These are phyloP conservation scores for Thera britannica DNA, from an alignment of 2,888 invertebrate species.

Conservation along the genomic window DNA sequence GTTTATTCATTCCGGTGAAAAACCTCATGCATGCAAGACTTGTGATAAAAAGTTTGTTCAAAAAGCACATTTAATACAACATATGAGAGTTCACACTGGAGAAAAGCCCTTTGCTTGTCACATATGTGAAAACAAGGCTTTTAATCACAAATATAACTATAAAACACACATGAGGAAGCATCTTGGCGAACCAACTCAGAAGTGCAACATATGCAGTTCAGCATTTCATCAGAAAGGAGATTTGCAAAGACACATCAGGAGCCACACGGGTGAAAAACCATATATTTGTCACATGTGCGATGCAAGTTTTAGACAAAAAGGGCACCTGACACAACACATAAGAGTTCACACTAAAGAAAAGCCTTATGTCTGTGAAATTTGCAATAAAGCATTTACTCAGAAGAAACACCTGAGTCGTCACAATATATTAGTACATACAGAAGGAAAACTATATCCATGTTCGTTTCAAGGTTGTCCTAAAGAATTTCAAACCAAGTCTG, in stretches of 20 bases:
- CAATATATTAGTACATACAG: slow-evolving; percentile 3
- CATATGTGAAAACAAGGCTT: slow-evolving; percentile 25
- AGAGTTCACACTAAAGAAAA: slow-evolving; percentile 8
- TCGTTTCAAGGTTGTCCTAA: slow-evolving; percentile 4
- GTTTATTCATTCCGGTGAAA: slow-evolving; percentile 24
- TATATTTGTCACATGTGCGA: slow-evolving; percentile 9
- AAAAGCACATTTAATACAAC: slow-evolving; percentile 23
- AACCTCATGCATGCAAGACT: slow-evolving; percentile 18
- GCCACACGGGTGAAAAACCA: slow-evolving; percentile 30
- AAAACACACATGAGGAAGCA: slow-evolving; percentile 29
- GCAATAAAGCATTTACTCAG: slow-evolving; percentile 3
- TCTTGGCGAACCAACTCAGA: slow-evolving; percentile 6
- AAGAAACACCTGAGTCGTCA: slow-evolving; percentile 6
- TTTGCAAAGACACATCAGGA: slow-evolving; percentile 23
- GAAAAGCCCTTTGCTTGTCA: slow-evolving; percentile 17
- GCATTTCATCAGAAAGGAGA: slow-evolving; percentile 22
- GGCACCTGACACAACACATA: slow-evolving; percentile 16
- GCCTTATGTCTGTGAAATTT: slow-evolving; percentile 1
- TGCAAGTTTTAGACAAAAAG: slow-evolving; percentile 16
- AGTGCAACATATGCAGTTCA: slow-evolving; percentile 15
- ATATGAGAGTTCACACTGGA: slow-evolving; percentile 27
- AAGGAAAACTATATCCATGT: slow-evolving; percentile 12
- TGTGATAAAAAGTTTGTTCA: slow-evolving; percentile 25
- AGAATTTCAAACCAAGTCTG: slow-evolving; percentile 9
- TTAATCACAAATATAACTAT: slow-evolving; percentile 25